A percentile compares a stretch with the other conserved stretches of the same genome.
These are phyloP conservation scores for Misgurnus anguillicaudatus DNA, from an alignment of 2,113 vertebrate species.

Conservation along the genomic window DNA sequence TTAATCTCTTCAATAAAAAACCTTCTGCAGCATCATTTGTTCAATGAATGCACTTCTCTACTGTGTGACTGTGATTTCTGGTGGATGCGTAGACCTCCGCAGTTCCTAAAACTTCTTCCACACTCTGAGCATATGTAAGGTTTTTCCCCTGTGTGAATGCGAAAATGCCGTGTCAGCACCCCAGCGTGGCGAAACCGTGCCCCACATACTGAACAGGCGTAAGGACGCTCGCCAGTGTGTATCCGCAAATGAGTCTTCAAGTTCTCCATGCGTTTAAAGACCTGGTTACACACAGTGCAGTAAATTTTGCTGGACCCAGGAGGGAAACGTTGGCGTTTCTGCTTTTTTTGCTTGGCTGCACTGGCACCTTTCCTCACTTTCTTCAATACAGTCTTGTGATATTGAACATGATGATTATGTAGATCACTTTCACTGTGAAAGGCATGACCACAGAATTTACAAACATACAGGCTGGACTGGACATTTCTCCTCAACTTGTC, in stretches of 20 bases:
- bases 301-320: constrained; percentile 72
- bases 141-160: constrained; percentile 77
- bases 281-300: constrained; percentile 69
- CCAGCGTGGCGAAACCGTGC: constrained; percentile 75
- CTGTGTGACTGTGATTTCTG: constrained; percentile 71
- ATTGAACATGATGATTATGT: constrained; percentile 65
- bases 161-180: constrained; percentile 72
- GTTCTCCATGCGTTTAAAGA: constrained; percentile 76
- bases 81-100: constrained; percentile 73
- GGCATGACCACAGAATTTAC: constrained; percentile 66
- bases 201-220: constrained; percentile 70
- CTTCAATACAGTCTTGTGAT: constrained; percentile 55
- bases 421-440: constrained; percentile 69
- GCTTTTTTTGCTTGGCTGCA: constrained; percentile 47
- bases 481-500: constrained; percentile 51
- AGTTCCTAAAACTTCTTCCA: constrained; percentile 73
- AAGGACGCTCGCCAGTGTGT: constrained; percentile 74
- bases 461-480: constrained; percentile 49
- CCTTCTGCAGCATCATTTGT: constrained; percentile 22
- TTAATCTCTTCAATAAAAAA: too few species aligned
- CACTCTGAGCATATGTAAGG: constrained; percentile 73
- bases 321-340: constrained; percentile 61
- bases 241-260: constrained; percentile 76
- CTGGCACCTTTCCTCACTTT: not conserved
- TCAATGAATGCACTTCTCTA: constrained; percentile 41